phyloP scores from a whole-genome alignment of 64 coral and sea anemone genomes.

The Pocillopora verrucosa region DNA sequence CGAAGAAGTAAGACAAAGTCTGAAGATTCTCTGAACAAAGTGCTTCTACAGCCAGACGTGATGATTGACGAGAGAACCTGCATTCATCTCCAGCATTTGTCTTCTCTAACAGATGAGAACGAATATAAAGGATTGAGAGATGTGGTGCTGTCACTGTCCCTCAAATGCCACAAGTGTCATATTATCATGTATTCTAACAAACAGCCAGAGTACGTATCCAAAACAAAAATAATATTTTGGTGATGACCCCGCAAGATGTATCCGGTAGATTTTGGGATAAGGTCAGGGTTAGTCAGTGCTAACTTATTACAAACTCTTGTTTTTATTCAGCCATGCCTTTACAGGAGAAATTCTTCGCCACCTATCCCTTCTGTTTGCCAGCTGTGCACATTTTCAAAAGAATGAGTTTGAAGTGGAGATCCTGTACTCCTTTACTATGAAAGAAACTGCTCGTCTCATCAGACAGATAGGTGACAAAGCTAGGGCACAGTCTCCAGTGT shows the following conservation, averaged over 20 bases:
- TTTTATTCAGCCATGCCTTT: slow-evolving; percentile 25
- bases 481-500: slow-evolving; percentile 61
- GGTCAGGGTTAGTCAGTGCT: neutral
- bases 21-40: slow-evolving; percentile 44
- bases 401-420: slow-evolving; percentile 64
- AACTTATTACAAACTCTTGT: neutral
- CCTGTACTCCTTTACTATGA: slow-evolving; percentile 37
- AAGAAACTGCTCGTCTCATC: slow-evolving; percentile 66
- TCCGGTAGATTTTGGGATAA: neutral
- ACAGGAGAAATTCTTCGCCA: slow-evolving; percentile 30
- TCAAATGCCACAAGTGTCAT: slow-evolving; percentile 73
- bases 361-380: slow-evolving; percentile 72
- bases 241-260: too few relatives aligned
- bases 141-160: slow-evolving; percentile 54
- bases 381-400: slow-evolving; percentile 54
- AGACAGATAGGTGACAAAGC: slow-evolving; percentile 67
- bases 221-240: neutral
- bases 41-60: slow-evolving; percentile 72
- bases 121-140: slow-evolving; percentile 63
- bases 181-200: slow-evolving; percentile 51
- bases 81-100: slow-evolving; percentile 42
- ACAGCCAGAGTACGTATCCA: slow-evolving; percentile 32
- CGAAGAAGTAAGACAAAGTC: slow-evolving; percentile 13
- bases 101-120: slow-evolving; percentile 7
- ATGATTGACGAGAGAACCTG: slow-evolving; percentile 89